Percentiles rank a stretch among this genome's conserved stretches.
phyloP scores from a whole-genome alignment of 1,140 invertebrate species.

The Aphelenchoides fujianensis region DNA sequence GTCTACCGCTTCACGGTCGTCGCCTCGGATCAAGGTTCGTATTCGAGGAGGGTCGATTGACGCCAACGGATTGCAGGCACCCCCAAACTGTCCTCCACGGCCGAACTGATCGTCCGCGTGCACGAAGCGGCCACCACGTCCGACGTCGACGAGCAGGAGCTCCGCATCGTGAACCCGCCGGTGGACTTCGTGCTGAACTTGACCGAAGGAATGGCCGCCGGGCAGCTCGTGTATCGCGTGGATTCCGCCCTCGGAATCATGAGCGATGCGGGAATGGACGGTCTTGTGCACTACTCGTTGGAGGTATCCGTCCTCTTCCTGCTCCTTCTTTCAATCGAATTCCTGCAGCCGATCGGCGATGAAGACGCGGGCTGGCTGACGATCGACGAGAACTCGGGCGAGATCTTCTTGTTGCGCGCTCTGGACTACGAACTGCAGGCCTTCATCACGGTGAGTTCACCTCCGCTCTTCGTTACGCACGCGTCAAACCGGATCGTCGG shows the following conservation, averaged over 20 bases:
- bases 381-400: constrained; percentile 34
- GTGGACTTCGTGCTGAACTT: constrained; percentile 22
- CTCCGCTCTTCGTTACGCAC: too few relatives aligned
- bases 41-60: neutral
- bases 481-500: too few relatives aligned
- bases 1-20: constrained; percentile 19
- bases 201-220: constrained; percentile 13
- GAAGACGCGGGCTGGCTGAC: constrained; percentile 27
- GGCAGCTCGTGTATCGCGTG: neutral
- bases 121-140: constrained; percentile 17
- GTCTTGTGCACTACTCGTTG: neutral
- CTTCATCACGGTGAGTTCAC: constrained; percentile 33
- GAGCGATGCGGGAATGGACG: neutral
- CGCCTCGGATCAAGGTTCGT: constrained; percentile 8
- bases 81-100: constrained; percentile 16
- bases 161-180: constrained; percentile 19
- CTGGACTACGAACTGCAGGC: constrained; percentile 39
- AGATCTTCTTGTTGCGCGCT: constrained; percentile 19
- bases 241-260: neutral
- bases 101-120: constrained; percentile 14
- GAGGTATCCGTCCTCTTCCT: neutral
- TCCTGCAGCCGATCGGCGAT: constrained; percentile 22
- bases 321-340: too few relatives aligned
- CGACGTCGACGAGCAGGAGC: constrained; percentile 12
- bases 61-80: neutral